A percentile compares a stretch with the other conserved stretches of the same genome.
Evolutionary conservation across 2,113 vertebrate species (phyloP).

Genomic region (Gobio gobio): DNA sequence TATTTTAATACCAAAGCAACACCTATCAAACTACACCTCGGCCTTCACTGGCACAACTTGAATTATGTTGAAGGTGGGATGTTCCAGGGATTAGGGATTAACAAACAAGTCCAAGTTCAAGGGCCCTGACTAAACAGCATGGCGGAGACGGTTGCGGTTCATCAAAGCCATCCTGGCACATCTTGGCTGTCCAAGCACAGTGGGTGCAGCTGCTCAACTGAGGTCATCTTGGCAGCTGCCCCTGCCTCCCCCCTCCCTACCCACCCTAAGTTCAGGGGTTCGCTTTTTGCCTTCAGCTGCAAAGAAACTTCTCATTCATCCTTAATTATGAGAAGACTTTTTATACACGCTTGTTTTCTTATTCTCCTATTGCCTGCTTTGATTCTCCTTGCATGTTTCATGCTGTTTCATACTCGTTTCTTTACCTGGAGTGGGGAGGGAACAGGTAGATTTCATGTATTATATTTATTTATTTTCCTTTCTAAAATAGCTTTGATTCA

Average conservation of each 20-base stretch:
- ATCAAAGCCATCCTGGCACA: slow-evolving; percentile 68
- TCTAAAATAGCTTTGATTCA: not conserved
- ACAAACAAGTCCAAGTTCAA: slow-evolving; percentile 54
- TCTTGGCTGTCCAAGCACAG: slow-evolving; percentile 49
- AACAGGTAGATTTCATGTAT: not conserved
- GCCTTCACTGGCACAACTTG: slow-evolving; percentile 31
- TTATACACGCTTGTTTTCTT: not conserved
- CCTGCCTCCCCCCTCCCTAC: not conserved
- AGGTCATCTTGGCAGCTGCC: slow-evolving; percentile 74
- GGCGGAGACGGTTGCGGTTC: slow-evolving; percentile 60
- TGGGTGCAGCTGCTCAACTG: slow-evolving; percentile 70
- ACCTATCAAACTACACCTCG: slow-evolving; percentile 7
- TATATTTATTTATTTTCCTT: not conserved
- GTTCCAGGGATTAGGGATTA: slow-evolving; percentile 52
- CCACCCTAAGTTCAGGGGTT: slow-evolving; percentile 4
- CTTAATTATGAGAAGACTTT: slow-evolving; percentile 4
- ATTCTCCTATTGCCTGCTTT: slow-evolving; percentile 3
- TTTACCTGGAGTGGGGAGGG: not conserved
- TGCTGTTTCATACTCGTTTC: not conserved
- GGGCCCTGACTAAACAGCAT: slow-evolving; percentile 56
- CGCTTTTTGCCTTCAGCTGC: slow-evolving; percentile 30
- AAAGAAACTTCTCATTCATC: slow-evolving; percentile 38
- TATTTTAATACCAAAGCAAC: slow-evolving; percentile 4
- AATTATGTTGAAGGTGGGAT: slow-evolving; percentile 33
- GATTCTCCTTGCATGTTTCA: not conserved